Percentiles rank a stretch among this genome's conserved stretches.
Evolutionary conservation across 2,888 invertebrate species (phyloP).

Genomic region (Troides aeacus): DNA sequence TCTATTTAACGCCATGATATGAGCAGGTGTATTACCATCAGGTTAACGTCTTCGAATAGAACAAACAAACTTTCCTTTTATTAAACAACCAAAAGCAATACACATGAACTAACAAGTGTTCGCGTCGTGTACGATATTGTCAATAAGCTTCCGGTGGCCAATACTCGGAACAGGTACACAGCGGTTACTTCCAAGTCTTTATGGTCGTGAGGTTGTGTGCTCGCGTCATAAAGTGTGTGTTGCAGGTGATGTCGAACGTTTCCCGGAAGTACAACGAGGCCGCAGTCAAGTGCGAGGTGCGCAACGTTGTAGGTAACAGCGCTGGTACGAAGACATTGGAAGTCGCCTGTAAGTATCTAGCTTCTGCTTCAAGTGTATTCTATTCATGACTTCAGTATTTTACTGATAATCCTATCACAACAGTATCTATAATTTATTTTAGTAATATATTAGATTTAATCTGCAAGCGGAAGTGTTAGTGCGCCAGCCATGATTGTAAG

Average conservation of each 20-base stretch:
- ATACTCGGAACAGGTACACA: constrained; percentile 10
- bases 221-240: constrained; percentile 31
- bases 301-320: constrained; percentile 94
- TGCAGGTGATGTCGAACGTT: constrained; percentile 86
- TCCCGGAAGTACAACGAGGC: constrained; percentile 91
- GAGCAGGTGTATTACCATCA: no score
- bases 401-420: no score
- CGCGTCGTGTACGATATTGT: constrained; percentile 5
- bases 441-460: no score
- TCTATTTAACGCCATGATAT: no score
- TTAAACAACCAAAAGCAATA: background rate
- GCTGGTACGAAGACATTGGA: constrained; percentile 93
- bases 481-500: no score
- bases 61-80: no score
- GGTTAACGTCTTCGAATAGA: no score
- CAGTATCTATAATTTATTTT: no score
- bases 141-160: constrained; percentile 21
- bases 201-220: constrained; percentile 10
- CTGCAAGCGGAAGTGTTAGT: no score
- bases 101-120: background rate
- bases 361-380: no score
- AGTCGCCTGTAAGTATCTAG: constrained; percentile 89
- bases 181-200: constrained; percentile 25
- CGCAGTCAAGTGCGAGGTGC: constrained; percentile 94
- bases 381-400: no score